phyloP scores from a whole-genome alignment of 2,888 invertebrate genomes.

The Chelonus formosanus region DNA sequence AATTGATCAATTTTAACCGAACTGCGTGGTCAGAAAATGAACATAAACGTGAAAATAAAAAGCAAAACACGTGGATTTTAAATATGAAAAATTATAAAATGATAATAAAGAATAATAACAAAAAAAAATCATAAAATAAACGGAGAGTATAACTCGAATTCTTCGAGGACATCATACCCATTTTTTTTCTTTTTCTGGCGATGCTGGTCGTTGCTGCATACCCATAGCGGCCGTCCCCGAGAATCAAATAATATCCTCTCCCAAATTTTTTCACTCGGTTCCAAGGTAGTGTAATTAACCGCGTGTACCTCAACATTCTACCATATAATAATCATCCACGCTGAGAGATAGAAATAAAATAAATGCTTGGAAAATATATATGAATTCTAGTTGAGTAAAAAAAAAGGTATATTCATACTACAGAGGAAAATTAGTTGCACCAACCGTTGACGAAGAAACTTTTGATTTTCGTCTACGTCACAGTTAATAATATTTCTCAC shows the following conservation, averaged over 20 bases:
- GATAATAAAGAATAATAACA: no score
- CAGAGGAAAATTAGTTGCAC: slow-evolving; percentile 17
- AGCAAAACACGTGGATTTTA: no score
- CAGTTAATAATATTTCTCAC: slow-evolving; percentile 53
- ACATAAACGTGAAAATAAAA: no score
- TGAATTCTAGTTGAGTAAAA: no score
- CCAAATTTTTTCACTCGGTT: not conserved
- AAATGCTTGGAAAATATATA: no score
- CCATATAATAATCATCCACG: slow-evolving; percentile 22
- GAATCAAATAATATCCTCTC: slow-evolving; percentile 14
- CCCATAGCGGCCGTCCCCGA: slow-evolving; percentile 59
- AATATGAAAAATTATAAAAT: no score
- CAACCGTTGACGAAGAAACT: not conserved
- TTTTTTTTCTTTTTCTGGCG: slow-evolving; percentile 54
- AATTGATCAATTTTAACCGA: no score
- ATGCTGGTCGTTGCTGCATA: slow-evolving; percentile 64
- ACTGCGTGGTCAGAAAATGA: no score
- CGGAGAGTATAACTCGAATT: no score
- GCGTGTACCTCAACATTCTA: slow-evolving; percentile 41
- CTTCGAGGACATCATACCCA: no score
- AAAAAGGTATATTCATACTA: no score
- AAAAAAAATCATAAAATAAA: no score
- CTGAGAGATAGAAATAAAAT: slow-evolving; percentile 3
- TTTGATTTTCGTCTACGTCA: slow-evolving; percentile 7
- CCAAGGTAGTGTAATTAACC: slow-evolving; percentile 40